Base-by-base conservation (phyloP, 1,140 invertebrate species). In the Cotesia typhae region DNA sequence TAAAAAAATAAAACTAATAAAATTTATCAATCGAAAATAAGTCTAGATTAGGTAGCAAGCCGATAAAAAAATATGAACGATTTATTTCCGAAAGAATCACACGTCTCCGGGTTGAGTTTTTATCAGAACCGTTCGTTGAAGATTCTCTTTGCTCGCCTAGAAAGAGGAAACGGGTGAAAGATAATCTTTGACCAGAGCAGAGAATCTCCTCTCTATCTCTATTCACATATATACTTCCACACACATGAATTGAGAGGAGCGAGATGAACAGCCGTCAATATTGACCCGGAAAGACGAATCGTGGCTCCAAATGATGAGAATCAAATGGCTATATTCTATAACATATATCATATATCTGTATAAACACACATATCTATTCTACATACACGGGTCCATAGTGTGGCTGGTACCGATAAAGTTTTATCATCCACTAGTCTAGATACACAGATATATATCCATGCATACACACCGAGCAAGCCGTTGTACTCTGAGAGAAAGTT, bases 391-490 rank as follows among this genome's bases (percentile, higher is more conserved):
- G 9, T 47, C 28, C 53, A 28, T 9, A 75, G 73, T 77, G 76
- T 80, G 81, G 79, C 77, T 76, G 59, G 55, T 47, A 64, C 70
- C 73, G 78, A 82, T 83, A 83, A 83, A 79, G 76, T 66, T 79
- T 82, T 83, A 81, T 83, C 81, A 71, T 72, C 52, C 28, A 28
- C 28, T 64, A 76, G 28, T 35, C 51, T 67, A 51, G 65, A 17
- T 10, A 52, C 7, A 28, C 28, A 28, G 51, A 68, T 59, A 67
- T 52, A 67, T 67, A 67, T 69, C 59, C 10, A 60, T 36, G 7
- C 6, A 20, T 60, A 41, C 17, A 61, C 35, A 69, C 12, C 14
- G 20, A 41, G 35, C 41, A 6, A 20, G 20, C 17, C 7, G 17
- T 20, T 35, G 20, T 5, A 35, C 20, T 1, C 12, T 60, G 10